Evolutionary conservation across 2,888 invertebrate species (phyloP).

Genomic region (Euphydryas editha): DNA sequence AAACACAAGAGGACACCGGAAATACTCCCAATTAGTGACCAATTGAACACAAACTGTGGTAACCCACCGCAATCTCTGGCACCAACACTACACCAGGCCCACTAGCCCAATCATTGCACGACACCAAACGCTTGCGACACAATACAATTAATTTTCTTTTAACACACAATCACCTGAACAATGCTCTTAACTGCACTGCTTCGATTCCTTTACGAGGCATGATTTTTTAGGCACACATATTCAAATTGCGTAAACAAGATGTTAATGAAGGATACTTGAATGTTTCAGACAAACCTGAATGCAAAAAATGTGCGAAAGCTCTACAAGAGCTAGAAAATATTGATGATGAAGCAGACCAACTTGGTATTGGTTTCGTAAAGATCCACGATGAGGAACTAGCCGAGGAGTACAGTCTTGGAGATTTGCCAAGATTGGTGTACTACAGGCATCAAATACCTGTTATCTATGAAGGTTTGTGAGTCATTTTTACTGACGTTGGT

Average conservation of each 20-base stretch:
- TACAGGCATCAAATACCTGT: slow-evolving; percentile 97
- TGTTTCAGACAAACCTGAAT: slow-evolving; percentile 94
- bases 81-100: slow-evolving; percentile 31
- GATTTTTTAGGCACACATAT: slow-evolving; percentile 40
- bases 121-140: slow-evolving; percentile 55
- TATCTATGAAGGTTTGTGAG: slow-evolving; percentile 93
- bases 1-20: slow-evolving; percentile 22
- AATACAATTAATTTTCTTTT: slow-evolving; percentile 62
- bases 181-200: slow-evolving; percentile 78
- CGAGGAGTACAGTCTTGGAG: slow-evolving; percentile 95
- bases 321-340: slow-evolving; percentile 96
- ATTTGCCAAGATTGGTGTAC: slow-evolving; percentile 94
- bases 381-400: slow-evolving; percentile 95
- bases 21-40: slow-evolving; percentile 20
- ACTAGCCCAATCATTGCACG: slow-evolving; percentile 48
- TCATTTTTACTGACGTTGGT: slow-evolving; percentile 61
- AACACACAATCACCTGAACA: slow-evolving; percentile 61
- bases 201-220: slow-evolving; percentile 67
- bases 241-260: neutral
- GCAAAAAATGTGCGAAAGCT: slow-evolving; percentile 95
- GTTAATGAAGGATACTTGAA: slow-evolving; percentile 45
- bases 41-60: slow-evolving; percentile 24
- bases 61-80: slow-evolving; percentile 31
- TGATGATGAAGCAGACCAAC: slow-evolving; percentile 96
- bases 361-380: slow-evolving; percentile 97